A percentile compares a stretch with the other conserved stretches of the same genome.
Conservation (phyloP, 2,888 invertebrate species). For the Noctua comes region DNA sequence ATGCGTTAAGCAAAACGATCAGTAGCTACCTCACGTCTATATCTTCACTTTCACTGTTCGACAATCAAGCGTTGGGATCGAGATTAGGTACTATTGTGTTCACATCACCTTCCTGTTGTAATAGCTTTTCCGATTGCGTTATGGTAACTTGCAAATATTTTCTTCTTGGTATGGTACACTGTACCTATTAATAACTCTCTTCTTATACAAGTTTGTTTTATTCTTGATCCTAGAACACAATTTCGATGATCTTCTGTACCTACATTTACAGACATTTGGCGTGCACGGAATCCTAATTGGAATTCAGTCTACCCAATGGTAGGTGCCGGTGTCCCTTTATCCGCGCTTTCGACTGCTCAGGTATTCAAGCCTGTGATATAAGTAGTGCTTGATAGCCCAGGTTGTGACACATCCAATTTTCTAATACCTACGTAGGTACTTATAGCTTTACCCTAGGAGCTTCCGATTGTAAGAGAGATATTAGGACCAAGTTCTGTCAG, state of each 20-base stretch:
- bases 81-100: constrained; percentile 73
- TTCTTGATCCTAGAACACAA: constrained; percentile 6
- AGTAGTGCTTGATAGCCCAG: background rate
- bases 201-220: constrained; percentile 8
- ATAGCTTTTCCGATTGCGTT: constrained; percentile 44
- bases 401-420: background rate
- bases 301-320: constrained; percentile 17
- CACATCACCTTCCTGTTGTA: constrained; percentile 65
- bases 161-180: too few species aligned
- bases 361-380: background rate
- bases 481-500: background rate
- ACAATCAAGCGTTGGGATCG: constrained; percentile 70
- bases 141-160: too few species aligned
- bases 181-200: background rate
- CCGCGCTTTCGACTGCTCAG: background rate
- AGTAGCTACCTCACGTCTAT: constrained; percentile 79
- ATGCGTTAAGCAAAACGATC: constrained; percentile 68
- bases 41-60: constrained; percentile 80
- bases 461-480: background rate
- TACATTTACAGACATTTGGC: background rate
- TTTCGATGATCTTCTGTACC: background rate
- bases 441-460: background rate
- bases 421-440: background rate
- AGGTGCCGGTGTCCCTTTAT: constrained; percentile 31
- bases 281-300: background rate